These are phyloP conservation scores for Octomys mimax DNA, from an alignment of 2,797 vertebrate genomes.

Conservation along the genomic window DNA sequence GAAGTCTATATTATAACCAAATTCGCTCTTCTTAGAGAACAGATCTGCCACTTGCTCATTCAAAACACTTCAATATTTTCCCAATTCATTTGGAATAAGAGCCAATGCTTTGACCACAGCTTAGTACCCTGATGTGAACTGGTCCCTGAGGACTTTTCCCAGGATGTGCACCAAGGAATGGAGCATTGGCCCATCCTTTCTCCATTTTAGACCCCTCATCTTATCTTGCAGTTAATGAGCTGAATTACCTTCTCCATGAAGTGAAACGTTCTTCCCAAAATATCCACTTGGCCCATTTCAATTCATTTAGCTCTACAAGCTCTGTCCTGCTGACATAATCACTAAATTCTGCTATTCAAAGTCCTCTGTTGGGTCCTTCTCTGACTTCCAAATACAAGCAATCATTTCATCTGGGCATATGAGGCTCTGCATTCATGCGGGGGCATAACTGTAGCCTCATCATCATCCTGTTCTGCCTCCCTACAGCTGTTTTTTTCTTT, in stretches of 20 bases:
- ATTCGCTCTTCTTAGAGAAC: background rate
- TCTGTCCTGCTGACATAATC: background rate
- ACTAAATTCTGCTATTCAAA: background rate
- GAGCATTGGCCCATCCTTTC: background rate
- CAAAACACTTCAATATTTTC: background rate
- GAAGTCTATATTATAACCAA: background rate
- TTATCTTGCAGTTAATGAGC: background rate
- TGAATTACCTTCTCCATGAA: background rate
- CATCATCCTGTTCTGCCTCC: background rate
- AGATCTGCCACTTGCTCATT: background rate
- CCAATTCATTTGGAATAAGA: background rate
- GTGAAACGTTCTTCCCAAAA: background rate
- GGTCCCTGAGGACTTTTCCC: background rate
- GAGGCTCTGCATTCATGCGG: background rate
- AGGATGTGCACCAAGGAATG: background rate
- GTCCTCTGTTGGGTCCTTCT: background rate
- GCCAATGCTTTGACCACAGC: background rate
- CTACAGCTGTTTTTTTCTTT: background rate
- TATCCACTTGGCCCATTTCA: background rate
- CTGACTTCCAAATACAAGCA: background rate
- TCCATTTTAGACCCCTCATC: background rate
- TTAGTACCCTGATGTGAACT: background rate
- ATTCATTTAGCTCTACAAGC: background rate
- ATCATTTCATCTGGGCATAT: background rate
- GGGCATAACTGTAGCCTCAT: background rate